phyloP scores from a whole-genome alignment of 2,797 vertebrate genomes.

The Mastacembelus armatus region DNA sequence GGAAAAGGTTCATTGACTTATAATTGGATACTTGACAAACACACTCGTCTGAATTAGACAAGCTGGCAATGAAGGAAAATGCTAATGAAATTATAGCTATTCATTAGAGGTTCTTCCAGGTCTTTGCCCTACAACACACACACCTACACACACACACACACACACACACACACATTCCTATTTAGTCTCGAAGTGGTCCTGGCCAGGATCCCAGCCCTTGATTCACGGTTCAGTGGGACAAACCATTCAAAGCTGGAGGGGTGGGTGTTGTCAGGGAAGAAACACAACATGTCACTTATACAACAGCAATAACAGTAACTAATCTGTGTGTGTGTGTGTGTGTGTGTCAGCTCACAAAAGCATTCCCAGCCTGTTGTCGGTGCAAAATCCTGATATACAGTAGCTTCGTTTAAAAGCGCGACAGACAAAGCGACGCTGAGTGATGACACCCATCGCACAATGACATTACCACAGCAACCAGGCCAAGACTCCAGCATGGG shows the following conservation, averaged over 20 bases:
- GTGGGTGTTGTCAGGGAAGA: constrained; percentile 20
- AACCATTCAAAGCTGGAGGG: constrained; percentile 31
- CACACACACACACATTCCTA: constrained; percentile 2
- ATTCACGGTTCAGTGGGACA: constrained; percentile 43
- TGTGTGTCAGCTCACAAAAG: constrained; percentile 27
- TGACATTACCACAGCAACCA: constrained; percentile 65
- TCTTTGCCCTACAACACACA: constrained; percentile 1
- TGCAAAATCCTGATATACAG: constrained; percentile 65
- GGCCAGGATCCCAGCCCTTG: constrained; percentile 45
- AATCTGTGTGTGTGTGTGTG: constrained; percentile 3
- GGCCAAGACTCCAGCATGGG: constrained; percentile 52
- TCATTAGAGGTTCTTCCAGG: constrained; percentile 40
- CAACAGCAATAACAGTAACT: constrained; percentile 23
- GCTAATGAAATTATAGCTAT: constrained; percentile 59
- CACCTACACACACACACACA: constrained; percentile 9
- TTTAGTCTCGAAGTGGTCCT: constrained; percentile 54
- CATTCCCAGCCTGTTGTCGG: constrained; percentile 40
- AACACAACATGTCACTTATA: constrained; percentile 42
- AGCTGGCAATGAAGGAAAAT: constrained; percentile 52
- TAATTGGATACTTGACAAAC: constrained; percentile 59
- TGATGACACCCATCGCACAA: constrained; percentile 62
- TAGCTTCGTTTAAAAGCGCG: constrained; percentile 50
- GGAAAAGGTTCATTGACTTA: constrained; percentile 47
- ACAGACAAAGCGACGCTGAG: constrained; percentile 63
- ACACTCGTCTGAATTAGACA: constrained; percentile 49